phyloP scores from a whole-genome alignment of 2,797 vertebrate genomes.

The Coregonus sp. region DNA sequence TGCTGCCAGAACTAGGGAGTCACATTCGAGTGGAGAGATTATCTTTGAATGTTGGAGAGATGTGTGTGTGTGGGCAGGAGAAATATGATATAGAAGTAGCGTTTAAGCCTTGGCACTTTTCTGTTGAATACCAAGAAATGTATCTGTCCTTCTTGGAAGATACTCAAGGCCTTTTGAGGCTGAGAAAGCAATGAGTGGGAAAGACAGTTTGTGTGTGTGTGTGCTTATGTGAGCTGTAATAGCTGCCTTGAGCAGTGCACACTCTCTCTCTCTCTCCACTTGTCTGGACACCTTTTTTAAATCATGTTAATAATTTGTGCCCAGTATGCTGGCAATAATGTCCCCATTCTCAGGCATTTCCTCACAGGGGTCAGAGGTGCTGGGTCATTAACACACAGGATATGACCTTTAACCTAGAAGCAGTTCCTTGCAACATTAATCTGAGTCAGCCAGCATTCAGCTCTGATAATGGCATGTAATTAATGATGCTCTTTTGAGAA shows the following conservation, averaged over 20 bases:
- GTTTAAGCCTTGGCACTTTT: constrained; percentile 56
- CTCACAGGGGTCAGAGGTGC: constrained; percentile 79
- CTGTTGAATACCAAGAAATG: constrained; percentile 57
- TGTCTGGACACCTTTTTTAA: constrained; percentile 49
- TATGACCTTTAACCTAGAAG: constrained; percentile 82
- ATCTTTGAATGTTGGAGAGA: constrained; percentile 69
- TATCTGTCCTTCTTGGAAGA: constrained; percentile 62
- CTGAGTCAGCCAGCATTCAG: constrained; percentile 67
- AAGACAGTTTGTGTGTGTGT: background rate
- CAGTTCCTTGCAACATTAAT: constrained; percentile 78
- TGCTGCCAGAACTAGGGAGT: constrained; percentile 70
- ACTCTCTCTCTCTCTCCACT: constrained; percentile 24
- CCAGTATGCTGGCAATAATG: constrained; percentile 81
- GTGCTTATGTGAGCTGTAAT: background rate
- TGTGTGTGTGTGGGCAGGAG: constrained; percentile 61
- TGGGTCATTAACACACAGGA: constrained; percentile 82
- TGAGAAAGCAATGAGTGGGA: constrained; percentile 5
- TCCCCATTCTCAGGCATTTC: constrained; percentile 83
- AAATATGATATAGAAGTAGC: constrained; percentile 57
- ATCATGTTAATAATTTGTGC: constrained; percentile 66
- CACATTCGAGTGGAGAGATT: constrained; percentile 72
- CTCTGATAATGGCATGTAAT: constrained; percentile 80
- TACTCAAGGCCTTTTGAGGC: constrained; percentile 3
- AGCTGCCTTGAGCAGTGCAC: constrained; percentile 10
- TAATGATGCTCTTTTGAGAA: constrained; percentile 73